Base-by-base conservation (phyloP, 35 echinoderm and acorn worm species). In the Ophioderma brevispina region DNA sequence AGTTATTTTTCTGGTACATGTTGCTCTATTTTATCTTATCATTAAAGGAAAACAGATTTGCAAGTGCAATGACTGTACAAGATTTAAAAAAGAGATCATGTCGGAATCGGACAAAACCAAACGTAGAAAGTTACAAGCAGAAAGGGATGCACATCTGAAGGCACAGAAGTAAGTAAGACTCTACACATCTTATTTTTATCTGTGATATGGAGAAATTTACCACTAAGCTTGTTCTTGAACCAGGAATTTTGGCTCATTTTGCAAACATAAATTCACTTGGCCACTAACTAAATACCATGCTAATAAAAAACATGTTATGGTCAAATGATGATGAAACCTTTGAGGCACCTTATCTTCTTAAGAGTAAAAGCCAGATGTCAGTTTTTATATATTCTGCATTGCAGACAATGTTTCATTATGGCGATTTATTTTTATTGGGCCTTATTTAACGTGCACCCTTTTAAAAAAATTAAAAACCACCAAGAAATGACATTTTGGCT, bases 41-140 rank as follows among this genome's bases (percentile, higher is more conserved):
- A 70, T 75, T 63, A 23, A 40, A 90, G 88, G 78, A 81, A 35
- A 90, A 90, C 34, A 34, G 78, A 25, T 89, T 89, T 89, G 33
- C 79, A 82, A 90, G 39, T 90, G 88, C 31, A 55, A 90, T 82
- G 35, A 81, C 31, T 90, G 88, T 41, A 64, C 78, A 33, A 34
- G 46, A 31, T 55, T 90, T 3, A 80, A 82, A 36, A 39, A 35
- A 39, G 23, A 37, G 39, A 55, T 90, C 19, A 76, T 80, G 50
- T 56, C 33, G 33, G 55, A 78, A 6, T 33, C 39, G 33, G 78
- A 90, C 13, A 90, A 90, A 64, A 37, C 55, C 19, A 78, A 81
- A n/a, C 81, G 88, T 36, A 30, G 82, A 75, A 41, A 18, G 14
- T n/a, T 90, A 18, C 50, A 81, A n/a, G 32, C 52, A 75, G 32